Conservation (phyloP, 2,888 invertebrate genomes). For the Zygaena filipendulae region DNA sequence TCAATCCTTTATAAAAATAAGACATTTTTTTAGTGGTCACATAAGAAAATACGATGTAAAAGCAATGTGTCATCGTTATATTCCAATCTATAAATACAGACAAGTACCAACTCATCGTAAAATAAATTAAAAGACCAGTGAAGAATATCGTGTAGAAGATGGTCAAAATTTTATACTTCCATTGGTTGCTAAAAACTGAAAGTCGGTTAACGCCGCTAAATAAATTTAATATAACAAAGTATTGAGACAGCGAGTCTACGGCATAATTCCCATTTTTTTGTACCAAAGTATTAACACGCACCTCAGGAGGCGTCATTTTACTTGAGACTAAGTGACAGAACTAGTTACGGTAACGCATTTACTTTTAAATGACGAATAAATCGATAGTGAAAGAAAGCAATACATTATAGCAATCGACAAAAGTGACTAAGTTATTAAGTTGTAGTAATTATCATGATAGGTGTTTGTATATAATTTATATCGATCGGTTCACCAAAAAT, state of each 20-base stretch:
- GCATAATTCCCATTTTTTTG: conserved; percentile 5
- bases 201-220: conserved; percentile 16
- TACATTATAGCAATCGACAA: no score
- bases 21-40: conserved; percentile 9
- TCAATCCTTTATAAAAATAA: conserved; percentile 15
- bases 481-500: no score
- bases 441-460: no score
- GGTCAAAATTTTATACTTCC: conserved; percentile 5
- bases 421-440: no score
- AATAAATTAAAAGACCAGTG: conserved; percentile 3
- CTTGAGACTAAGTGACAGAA: no score
- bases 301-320: conserved; percentile 12
- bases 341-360: no score
- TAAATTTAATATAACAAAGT: conserved; percentile 11
- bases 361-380: no score
- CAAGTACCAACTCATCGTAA: neutral
- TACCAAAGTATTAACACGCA: conserved; percentile 12
- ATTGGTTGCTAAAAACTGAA: conserved; percentile 11
- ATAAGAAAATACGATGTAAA: conserved; percentile 11
- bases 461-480: no score
- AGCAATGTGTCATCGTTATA: conserved; percentile 7
- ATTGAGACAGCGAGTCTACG: conserved; percentile 13
- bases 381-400: no score
- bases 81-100: neutral
- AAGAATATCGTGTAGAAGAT: conserved; percentile 3